Evolutionary conservation across 2,888 invertebrate genomes (phyloP), one percentile per base, ranked within the genome.

Genomic region (Polydrusus cervinus): DNA sequence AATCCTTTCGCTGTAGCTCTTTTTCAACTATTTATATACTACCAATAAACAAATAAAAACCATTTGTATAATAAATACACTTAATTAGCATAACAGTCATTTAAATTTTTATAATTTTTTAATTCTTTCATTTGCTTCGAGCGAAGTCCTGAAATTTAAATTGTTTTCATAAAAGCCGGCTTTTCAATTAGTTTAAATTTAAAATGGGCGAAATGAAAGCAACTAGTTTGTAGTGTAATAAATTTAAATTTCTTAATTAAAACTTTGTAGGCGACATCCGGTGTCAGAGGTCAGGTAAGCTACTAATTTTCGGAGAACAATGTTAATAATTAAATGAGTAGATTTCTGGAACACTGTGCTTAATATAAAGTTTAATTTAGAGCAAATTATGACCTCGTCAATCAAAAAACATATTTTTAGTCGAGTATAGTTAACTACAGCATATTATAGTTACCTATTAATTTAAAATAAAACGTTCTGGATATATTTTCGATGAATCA

Each of bases 171-270:
- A 18, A 60, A 57, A 60, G 57, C 55, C 14, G 38, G 16, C 62
- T 14, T 25, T 45, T 45, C 62, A 62, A 47, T 62, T 62, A 62
- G 43, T 62, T 45, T 62, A 30, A 38, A 45, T 47, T 45, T 45
- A 25, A 62, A 62, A 62, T 47, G 38, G n/a, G 16, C 45, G 13
- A 45, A 47, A 47, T 30, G 9, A 47, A 47, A 45, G 25, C 67
- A 67, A 53, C 53, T 67, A 67, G 49, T 67, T 67, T 67, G 20
- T 40, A 67, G 40, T 18, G 20, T 40, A 40, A 40, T 51, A 67
- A 67, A 67, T 67, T 53, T 67, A 67, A 51, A 55, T 67, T 53
- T 67, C 53, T 53, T 40, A 53, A 53, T 67, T 67, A 67, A 67
- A 53, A 53, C 38, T 67, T 51, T 38, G 64, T 14, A 11, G 45